Evolutionary conservation across 2,888 invertebrate species (phyloP), one percentile per base, ranked within the genome.

Genomic region (Diogma glabrata): DNA sequence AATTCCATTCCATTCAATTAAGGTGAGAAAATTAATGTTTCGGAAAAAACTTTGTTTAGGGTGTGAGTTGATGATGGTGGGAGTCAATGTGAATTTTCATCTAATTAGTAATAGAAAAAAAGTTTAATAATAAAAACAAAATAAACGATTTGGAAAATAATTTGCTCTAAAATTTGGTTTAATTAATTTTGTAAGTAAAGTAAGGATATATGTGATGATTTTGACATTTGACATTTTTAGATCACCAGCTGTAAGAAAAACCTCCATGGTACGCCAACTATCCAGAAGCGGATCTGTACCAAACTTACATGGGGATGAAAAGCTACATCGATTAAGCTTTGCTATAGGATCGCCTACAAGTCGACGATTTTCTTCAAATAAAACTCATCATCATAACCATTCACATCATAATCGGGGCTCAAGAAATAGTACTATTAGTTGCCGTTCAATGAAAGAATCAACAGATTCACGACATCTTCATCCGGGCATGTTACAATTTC

Each of bases 231-330:
- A 14, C 10, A 23, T 47, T 50, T 40, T 28, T 19, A 22, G 45
- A 19, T 36, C 23, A n/a, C 43, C 43, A 43, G 23, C 43, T 8
- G 22, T 67, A 56, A 60, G 64, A 57, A 65, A 66, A 59, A 63
- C 63, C 57, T 64, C 67, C 58, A 61, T 65, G 56, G 62, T 64
- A 62, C 63, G 66, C 52, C 63, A 66, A 51, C 61, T 70, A 59
- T 64, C 65, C 55, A 72, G 76, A 58, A 77, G 75, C 64, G 78
- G 79, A 54, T 78, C 79, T 46, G 78, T 78, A 59, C 78, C 79
- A 56, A 76, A 78, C 67, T 67, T 78, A 60, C 70, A 54, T 49
- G 57, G 55, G 38, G 54, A 54, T 49, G 56, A 53, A 43, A n/a
- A n/a, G n/a, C n/a, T n/a, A n/a, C 56, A 58, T 36, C 56, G 53